Evolutionary conservation across 2,888 invertebrate species (phyloP), one percentile per base, ranked within the genome.

Genomic region (Ectobius pallidus): DNA sequence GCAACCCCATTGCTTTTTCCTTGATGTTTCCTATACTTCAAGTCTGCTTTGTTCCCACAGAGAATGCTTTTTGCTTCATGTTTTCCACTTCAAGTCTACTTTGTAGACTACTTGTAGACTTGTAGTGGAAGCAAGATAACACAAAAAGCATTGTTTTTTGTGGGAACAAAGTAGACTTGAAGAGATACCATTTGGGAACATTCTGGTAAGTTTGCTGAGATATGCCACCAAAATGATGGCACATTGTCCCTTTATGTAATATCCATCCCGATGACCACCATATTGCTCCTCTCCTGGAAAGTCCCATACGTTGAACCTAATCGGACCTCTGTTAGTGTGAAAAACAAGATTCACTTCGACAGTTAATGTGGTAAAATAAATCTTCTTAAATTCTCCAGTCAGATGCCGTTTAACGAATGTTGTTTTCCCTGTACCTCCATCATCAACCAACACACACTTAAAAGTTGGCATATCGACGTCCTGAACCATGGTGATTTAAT

Each of bases 1-100:
- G 99, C 86, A 99, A 99, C 16, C 98, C 96, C 83, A 99, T 89
- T 99, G 80, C 96, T 94, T 88, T 99, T 99, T 69, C 99, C 99
- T 86, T 99, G 99, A 76, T 99, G 99, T 90, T 99, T 99, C 80
- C 99, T 92, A 85, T 99, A 99, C 84, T 99, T 99, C 81, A 99
- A 97, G 81, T 99, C 99, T 34, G 99, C 99, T 89, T 99, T 99
- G 87, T 99, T 99, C 69, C 99, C 99, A 83, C 97, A 97, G 62
- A 99, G 88, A 81, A 99, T 99, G n/a, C 99, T 99, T 80, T 99
- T 98, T 85, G 96, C 99, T 88, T 99, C 99, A 85, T 99, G 99
- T 16, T 99, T 99, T 80, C 99, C 88, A 22, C 99, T 97, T 82
- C 99, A 89, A 89, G 99, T 99, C 77, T 90, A 82, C 81, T 90